Percentiles rank a stretch among this genome's conserved stretches.
These are phyloP conservation scores for Mungos mungo DNA, from an alignment of 2,113 vertebrate genomes.

Conservation along the genomic window DNA sequence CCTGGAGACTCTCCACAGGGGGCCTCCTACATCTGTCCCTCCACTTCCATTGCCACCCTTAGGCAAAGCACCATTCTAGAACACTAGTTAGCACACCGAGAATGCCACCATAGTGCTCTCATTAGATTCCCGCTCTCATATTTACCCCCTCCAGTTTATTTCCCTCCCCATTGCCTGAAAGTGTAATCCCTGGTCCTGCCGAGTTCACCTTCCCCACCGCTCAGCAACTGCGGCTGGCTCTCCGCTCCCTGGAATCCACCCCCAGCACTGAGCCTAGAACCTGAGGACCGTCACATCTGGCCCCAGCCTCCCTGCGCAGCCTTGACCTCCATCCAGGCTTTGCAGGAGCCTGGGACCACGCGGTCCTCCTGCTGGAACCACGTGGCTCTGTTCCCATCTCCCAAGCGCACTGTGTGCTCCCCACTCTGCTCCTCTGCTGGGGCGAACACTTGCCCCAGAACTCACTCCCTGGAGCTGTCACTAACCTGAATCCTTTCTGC, in stretches of 20 bases:
- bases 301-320: neutral
- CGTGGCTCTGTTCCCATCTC: neutral
- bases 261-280: neutral
- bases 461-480: no score
- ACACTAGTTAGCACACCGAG: neutral
- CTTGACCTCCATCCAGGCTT: neutral
- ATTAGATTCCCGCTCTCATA: neutral
- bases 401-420: accelerated
- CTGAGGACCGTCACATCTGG: accelerated
- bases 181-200: neutral
- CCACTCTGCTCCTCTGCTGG: neutral
- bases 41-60: neutral
- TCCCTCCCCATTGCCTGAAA: neutral
- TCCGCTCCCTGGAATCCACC: neutral
- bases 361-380: neutral
- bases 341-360: neutral
- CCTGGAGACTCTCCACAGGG: neutral
- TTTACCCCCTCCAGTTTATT: neutral
- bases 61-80: neutral
- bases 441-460: neutral
- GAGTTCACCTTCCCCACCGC: neutral
- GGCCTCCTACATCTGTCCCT: neutral
- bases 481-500: neutral
- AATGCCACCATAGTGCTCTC: neutral
- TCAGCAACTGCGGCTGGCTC: neutral